Conservation (phyloP, 2,888 invertebrate genomes). For the Eupeodes latifasciatus region DNA sequence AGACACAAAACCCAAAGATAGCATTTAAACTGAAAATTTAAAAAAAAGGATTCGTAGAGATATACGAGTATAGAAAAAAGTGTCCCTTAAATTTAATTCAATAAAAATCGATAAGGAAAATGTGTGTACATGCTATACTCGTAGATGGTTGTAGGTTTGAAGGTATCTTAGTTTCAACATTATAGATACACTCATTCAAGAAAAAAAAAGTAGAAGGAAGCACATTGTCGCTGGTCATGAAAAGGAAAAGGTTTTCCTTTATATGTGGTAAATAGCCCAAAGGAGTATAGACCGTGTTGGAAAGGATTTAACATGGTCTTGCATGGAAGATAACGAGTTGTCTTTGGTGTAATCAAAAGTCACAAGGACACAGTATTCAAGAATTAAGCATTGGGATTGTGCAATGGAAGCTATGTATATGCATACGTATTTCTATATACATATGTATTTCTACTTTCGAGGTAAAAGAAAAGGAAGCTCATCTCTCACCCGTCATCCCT, state of each 20-base stretch:
- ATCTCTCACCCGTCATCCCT: not conserved
- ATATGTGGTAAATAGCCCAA: slow-evolving; percentile 54
- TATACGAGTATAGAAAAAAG: slow-evolving; percentile 30
- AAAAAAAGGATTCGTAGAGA: slow-evolving; percentile 41
- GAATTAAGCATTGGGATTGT: slow-evolving; percentile 69
- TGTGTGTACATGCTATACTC: slow-evolving; percentile 21
- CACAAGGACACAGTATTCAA: slow-evolving; percentile 71
- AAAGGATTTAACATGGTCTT: slow-evolving; percentile 74
- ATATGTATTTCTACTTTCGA: not conserved
- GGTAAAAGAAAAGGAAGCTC: slow-evolving; percentile 39
- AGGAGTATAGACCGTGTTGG: slow-evolving; percentile 57
- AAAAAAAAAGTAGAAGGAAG: slow-evolving; percentile 14
- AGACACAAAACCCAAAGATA: slow-evolving; percentile 33
- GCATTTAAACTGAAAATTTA: slow-evolving; percentile 66
- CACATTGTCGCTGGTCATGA: slow-evolving; percentile 56
- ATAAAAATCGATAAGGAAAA: slow-evolving; percentile 70
- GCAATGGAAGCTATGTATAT: slow-evolving; percentile 26
- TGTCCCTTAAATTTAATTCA: slow-evolving; percentile 71
- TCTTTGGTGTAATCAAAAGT: slow-evolving; percentile 75
- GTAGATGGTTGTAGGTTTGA: too few species aligned
- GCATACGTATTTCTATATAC: not conserved
- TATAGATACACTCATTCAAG: slow-evolving; percentile 2
- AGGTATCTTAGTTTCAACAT: slow-evolving; percentile 26
- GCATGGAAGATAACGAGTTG: slow-evolving; percentile 74
- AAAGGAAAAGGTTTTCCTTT: slow-evolving; percentile 48